These are phyloP conservation scores for Drosophila subpulchrella DNA, from an alignment of 1,140 invertebrate genomes.

Conservation along the genomic window DNA sequence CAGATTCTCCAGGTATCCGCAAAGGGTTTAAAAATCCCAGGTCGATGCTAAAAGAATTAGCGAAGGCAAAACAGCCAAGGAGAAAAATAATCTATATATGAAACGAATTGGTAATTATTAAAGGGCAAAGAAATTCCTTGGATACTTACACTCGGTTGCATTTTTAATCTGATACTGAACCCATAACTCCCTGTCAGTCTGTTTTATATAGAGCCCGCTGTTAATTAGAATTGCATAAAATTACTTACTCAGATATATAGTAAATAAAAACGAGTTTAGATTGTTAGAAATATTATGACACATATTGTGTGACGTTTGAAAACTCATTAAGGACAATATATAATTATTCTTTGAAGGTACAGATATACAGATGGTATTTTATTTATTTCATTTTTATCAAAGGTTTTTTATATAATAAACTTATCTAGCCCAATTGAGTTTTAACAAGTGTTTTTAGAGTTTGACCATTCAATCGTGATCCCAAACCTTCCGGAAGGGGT, in stretches of 20 bases:
- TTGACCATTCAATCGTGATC: not conserved
- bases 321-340: not conserved
- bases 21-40: constrained; percentile 2
- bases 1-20: not conserved
- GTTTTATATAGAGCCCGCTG: constrained; percentile 17
- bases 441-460: not conserved
- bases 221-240: constrained; percentile 12
- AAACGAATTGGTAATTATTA: not conserved
- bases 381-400: not conserved
- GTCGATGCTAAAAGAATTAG: not conserved
- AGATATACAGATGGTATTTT: not conserved
- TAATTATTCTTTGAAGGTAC: not conserved
- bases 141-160: constrained; percentile 32
- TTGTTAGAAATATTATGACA: not conserved
- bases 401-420: not conserved
- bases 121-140: not conserved
- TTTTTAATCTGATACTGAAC: constrained; percentile 22
- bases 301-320: not conserved
- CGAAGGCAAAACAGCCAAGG: not conserved
- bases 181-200: not conserved
- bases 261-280: constrained; percentile 6
- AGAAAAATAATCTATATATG: constrained; percentile 13
- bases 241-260: constrained; percentile 1
- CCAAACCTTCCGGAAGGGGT: not conserved
- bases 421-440: not conserved